Percentiles rank a stretch among this genome's conserved stretches.
phyloP scores from a whole-genome alignment of 2,888 invertebrate genomes.

The Oscheius sp. region DNA sequence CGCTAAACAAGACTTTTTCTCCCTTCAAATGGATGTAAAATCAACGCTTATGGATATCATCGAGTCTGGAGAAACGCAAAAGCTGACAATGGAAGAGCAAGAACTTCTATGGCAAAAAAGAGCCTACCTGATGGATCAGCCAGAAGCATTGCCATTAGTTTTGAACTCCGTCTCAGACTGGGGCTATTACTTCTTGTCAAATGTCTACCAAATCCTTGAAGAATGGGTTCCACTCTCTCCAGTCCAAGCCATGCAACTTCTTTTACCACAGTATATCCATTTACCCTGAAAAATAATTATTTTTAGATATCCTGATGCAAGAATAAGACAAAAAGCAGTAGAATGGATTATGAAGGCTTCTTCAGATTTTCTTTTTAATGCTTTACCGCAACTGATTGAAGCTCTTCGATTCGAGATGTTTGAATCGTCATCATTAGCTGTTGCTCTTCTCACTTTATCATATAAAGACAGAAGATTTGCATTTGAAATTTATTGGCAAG shows the following conservation, averaged over 20 bases:
- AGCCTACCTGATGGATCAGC: constrained; percentile 69
- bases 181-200: constrained; percentile 39
- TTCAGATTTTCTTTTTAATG: constrained; percentile 78
- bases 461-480: constrained; percentile 88
- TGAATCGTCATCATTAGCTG: constrained; percentile 86
- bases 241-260: constrained; percentile 87
- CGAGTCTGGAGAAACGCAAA: constrained; percentile 64
- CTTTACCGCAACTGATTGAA: constrained; percentile 81
- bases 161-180: constrained; percentile 48
- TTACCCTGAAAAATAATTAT: background rate
- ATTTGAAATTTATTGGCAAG: constrained; percentile 89
- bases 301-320: constrained; percentile 86
- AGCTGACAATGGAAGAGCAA: constrained; percentile 23
- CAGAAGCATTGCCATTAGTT: constrained; percentile 70
- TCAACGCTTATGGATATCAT: constrained; percentile 69
- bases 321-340: constrained; percentile 86
- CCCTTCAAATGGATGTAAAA: constrained; percentile 70
- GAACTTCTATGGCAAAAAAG: constrained; percentile 73
- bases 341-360: constrained; percentile 80
- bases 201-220: constrained; percentile 82
- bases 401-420: constrained; percentile 81
- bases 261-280: constrained; percentile 83
- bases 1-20: constrained; percentile 60
- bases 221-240: constrained; percentile 84
- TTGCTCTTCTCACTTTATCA: constrained; percentile 83